Evolutionary conservation across 2,113 vertebrate species (phyloP), one percentile per base, ranked within the genome.

Genomic region (Toxostoma redivivum): DNA sequence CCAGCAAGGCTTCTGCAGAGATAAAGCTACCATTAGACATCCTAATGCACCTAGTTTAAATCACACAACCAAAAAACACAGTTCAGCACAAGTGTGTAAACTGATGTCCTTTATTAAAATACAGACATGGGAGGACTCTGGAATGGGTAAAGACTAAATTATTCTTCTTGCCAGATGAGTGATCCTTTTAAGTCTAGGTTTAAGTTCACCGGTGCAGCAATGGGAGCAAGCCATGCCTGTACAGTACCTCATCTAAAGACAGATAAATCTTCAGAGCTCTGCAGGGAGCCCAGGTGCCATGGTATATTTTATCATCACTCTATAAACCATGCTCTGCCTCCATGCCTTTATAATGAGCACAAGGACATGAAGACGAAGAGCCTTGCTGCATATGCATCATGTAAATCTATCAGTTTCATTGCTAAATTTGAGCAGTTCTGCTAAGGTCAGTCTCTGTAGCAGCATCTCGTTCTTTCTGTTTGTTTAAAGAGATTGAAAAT

Each of bases 341-440:
- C 93, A 94, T 95, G 93, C 94, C 92, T 97, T 94, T 96, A 95
- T 97, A 97, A 97, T 96, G 95, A 97, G 88, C 91, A 91, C 92
- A 96, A 96, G 95, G 94, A 95, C 94, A 95, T 50, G 92, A 97
- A 97, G 93, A 96, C 1, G 6, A 82, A 96, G 90, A 86, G 86
- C 88, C 40, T 83, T 78, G 64, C 93, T 95, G 72, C 97, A 91
- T 97, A 95, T 96, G 94, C 76, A 96, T 96, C 94, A 92, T 96
- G 94, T 97, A 95, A 97, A 96, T 97, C 95, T 96, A 96, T 96
- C 95, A 79, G 83, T 94, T 97, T 94, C 94, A 82, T 90, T 95
- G 95, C 69, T 94, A 97, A 96, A 97, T 97, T 95, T 96, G 95
- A 96, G 86, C 40, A 94, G 83, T 93, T 92, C 90, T 82, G 47